These are phyloP conservation scores for Mellilla xanthometata DNA, from an alignment of 2,888 invertebrate species.

Conservation along the genomic window DNA sequence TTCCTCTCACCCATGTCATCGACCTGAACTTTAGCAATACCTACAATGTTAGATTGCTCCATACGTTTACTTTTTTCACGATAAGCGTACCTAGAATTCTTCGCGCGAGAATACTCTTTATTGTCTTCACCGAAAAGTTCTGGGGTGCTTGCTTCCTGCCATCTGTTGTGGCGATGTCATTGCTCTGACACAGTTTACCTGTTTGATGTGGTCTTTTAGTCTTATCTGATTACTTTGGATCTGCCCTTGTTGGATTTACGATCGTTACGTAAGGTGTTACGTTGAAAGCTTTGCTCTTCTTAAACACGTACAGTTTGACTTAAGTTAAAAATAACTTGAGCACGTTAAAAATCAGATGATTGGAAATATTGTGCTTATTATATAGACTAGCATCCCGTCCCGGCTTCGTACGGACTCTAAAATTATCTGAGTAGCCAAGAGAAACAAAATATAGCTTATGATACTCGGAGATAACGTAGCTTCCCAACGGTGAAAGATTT, in stretches of 20 bases:
- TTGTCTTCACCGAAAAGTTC: slow-evolving; percentile 15
- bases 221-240: slow-evolving; percentile 44
- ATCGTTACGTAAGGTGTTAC: slow-evolving; percentile 26
- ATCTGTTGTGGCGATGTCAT: slow-evolving; percentile 37
- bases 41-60: slow-evolving; percentile 27
- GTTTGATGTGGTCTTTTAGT: slow-evolving; percentile 38
- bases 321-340: neutral
- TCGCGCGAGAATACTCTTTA: slow-evolving; percentile 22
- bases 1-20: slow-evolving; percentile 23
- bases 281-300: slow-evolving; percentile 19
- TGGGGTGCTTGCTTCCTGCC: slow-evolving; percentile 13
- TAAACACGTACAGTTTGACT: neutral
- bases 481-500: too few species aligned
- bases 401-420: too few species aligned
- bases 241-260: slow-evolving; percentile 24
- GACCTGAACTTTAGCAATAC: slow-evolving; percentile 33
- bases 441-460: too few species aligned
- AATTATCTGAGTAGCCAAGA: too few species aligned
- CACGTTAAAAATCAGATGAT: too few species aligned
- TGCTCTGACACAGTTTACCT: slow-evolving; percentile 48
- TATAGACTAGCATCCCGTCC: too few species aligned
- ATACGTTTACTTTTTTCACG: slow-evolving; percentile 18
- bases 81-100: slow-evolving; percentile 11
- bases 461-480: too few species aligned
- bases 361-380: too few species aligned